Percentiles rank a stretch among this genome's conserved stretches.
Evolutionary conservation across 2,888 invertebrate genomes (phyloP).

Genomic region (Tromatobia lineatoria): DNA sequence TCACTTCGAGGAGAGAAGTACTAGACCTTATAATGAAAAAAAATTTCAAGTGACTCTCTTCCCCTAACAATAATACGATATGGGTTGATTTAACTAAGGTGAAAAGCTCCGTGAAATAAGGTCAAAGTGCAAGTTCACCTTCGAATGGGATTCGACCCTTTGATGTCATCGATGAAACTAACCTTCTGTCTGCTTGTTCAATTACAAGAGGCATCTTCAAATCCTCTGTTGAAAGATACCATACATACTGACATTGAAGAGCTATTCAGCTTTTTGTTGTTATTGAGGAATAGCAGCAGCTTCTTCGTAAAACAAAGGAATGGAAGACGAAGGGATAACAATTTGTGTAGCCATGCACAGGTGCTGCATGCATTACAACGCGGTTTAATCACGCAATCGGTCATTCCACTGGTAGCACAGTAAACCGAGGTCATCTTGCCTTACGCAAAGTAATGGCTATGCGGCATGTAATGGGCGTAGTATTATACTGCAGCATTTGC

Average conservation of each 20-base stretch:
- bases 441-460: conserved; percentile 63
- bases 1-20: no score
- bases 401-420: conserved; percentile 22
- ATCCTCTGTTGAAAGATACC: background rate
- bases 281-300: background rate
- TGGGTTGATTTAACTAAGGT: no score
- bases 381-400: conserved; percentile 48
- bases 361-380: conserved; percentile 14
- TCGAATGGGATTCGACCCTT: background rate
- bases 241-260: background rate
- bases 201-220: background rate
- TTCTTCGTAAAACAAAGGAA: background rate
- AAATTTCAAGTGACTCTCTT: no score
- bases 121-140: no score
- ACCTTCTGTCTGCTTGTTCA: no score
- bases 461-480: conserved; percentile 66
- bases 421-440: conserved; percentile 67
- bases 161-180: background rate
- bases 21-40: no score
- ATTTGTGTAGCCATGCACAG: background rate
- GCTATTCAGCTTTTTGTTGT: background rate
- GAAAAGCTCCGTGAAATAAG: no score
- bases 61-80: no score
- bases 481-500: conserved; percentile 49
- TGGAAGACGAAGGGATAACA: background rate